These are phyloP conservation scores for Oscheius onirici DNA, from an alignment of 2,888 invertebrate species.

Conservation along the genomic window DNA sequence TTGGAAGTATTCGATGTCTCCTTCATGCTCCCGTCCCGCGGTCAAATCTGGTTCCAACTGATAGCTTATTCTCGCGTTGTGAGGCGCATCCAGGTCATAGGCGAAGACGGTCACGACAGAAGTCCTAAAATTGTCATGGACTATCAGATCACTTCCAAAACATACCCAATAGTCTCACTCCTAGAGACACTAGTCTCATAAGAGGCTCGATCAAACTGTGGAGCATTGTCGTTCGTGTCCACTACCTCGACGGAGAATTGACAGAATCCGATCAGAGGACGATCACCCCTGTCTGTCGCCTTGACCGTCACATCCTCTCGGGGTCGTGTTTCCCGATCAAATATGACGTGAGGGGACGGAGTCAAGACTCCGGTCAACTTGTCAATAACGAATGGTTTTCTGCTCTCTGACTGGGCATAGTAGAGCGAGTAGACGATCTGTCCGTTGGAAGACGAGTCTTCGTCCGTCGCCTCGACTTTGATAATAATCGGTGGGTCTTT, in stretches of 20 bases:
- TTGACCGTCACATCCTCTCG: slow-evolving; percentile 71
- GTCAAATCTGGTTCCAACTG: slow-evolving; percentile 56
- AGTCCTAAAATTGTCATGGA: slow-evolving; percentile 38
- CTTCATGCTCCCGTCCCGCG: slow-evolving; percentile 55
- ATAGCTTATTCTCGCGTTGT: slow-evolving; percentile 67
- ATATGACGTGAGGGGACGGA: slow-evolving; percentile 71
- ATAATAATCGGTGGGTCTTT: slow-evolving; percentile 80
- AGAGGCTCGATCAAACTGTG: slow-evolving; percentile 80
- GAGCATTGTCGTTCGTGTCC: slow-evolving; percentile 99
- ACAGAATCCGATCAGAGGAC: slow-evolving; percentile 95
- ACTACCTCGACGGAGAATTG: slow-evolving; percentile 98
- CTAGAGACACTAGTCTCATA: slow-evolving; percentile 71
- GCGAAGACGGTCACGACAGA: slow-evolving; percentile 69
- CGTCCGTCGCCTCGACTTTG: slow-evolving; percentile 74
- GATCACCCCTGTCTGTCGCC: slow-evolving; percentile 97
- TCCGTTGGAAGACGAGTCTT: slow-evolving; percentile 71
- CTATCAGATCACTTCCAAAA: background rate
- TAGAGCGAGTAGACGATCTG: slow-evolving; percentile 69
- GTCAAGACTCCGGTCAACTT: slow-evolving; percentile 71
- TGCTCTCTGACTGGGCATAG: slow-evolving; percentile 64
- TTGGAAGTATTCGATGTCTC: slow-evolving; percentile 52
- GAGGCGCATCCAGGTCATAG: slow-evolving; percentile 66
- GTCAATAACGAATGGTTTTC: slow-evolving; percentile 59
- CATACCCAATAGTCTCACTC: slow-evolving; percentile 49
- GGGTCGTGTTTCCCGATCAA: slow-evolving; percentile 67